Base-by-base conservation (phyloP, 2,113 vertebrate genomes). In the Brachypteracias leptosomus region DNA sequence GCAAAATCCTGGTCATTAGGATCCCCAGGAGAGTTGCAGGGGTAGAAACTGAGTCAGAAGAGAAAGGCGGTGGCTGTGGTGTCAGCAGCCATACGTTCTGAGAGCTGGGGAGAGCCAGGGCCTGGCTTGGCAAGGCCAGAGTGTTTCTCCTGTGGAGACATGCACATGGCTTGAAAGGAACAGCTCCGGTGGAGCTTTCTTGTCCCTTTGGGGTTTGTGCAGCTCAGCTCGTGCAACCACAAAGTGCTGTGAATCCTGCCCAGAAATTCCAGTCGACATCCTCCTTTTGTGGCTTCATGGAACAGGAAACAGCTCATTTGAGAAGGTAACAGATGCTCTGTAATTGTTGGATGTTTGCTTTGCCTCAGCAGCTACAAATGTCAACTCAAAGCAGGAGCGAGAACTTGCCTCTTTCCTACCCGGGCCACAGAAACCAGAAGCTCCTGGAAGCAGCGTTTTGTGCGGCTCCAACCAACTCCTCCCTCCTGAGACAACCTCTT, bases 251-350 rank as follows among this genome's bases (percentile, higher is more conserved):
- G 24, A 63, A 21, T 26, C 17, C 49, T 26, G 35, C 33, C 55
- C 8, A 22, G 47, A 9, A 44, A 18, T 7, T 9, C 10, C 0
- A 18, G 63, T 1, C 0, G 3, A 3, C 25, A 24, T 21, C 33
- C 16, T 31, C 52, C 6, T 21, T 11, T 3, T 22, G 47, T 3
- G 11, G 29, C 52, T 24, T 13, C 6, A 42, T 0, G 29, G 42
- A 4, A 54, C 0, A 0, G 49, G 51, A 11, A 42, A 24, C 6
- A 6, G n/a, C 44, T 7, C 10, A 16, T 3, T 22, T 13, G 24
- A 73, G 38, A 47, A 16, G 24, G 3, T 6, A 13, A 29, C 2
- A 17, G 38, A 49, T 3, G 36, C 49, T 74, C 16, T 7, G 20
- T 2, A 28, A 18, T 4, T 44, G 12, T 18, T 3, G 7, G 36